These are phyloP conservation scores for Gorsachius magnificus DNA, from an alignment of 2,797 vertebrate genomes.

Conservation along the genomic window DNA sequence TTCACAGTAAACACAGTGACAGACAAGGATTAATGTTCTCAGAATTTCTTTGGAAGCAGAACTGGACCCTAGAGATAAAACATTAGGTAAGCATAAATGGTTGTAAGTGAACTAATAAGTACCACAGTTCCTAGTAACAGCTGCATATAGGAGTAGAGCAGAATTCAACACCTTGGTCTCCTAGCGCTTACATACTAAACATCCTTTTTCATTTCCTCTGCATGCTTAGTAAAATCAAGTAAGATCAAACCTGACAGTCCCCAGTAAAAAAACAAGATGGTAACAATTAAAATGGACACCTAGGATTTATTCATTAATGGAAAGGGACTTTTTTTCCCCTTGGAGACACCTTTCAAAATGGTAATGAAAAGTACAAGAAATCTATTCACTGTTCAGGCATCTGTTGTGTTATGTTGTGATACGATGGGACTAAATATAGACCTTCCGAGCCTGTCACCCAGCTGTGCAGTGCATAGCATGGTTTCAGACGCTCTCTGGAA, in stretches of 20 bases:
- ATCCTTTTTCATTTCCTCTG: neutral
- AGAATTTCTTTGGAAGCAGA: neutral
- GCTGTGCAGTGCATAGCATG: neutral
- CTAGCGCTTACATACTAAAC: neutral
- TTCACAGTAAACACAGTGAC: neutral
- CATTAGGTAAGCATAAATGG: neutral
- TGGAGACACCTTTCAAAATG: neutral
- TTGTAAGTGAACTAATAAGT: neutral
- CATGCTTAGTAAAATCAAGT: neutral
- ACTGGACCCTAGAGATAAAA: neutral
- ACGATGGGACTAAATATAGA: neutral
- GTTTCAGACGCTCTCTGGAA: neutral
- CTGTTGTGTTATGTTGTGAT: neutral
- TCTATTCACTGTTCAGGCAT: neutral
- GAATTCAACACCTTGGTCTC: neutral
- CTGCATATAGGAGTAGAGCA: neutral
- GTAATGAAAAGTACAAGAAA: neutral
- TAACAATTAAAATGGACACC: neutral
- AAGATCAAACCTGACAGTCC: neutral
- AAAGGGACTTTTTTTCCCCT: neutral
- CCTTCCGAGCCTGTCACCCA: neutral
- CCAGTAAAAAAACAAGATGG: neutral
- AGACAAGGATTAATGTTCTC: neutral
- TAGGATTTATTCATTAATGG: neutral
- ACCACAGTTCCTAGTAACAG: neutral